These are phyloP conservation scores for Ostrea edulis DNA, from an alignment of 1,140 invertebrate species.

Conservation along the genomic window DNA sequence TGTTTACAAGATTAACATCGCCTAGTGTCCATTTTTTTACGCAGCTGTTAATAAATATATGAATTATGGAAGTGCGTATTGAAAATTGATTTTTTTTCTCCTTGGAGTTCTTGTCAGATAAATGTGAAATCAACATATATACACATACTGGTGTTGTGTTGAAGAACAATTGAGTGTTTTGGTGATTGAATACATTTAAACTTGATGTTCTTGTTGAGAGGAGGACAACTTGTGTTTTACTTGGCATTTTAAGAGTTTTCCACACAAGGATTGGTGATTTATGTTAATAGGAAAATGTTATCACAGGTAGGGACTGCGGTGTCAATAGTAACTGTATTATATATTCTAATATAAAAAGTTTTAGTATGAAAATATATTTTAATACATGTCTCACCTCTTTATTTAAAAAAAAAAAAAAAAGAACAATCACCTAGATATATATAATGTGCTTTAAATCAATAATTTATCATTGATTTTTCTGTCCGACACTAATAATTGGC, in stretches of 20 bases:
- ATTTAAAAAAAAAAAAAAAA: not conserved
- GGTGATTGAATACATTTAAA: slow-evolving; percentile 13
- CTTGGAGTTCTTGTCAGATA: slow-evolving; percentile 20
- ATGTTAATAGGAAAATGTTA: slow-evolving; percentile 11
- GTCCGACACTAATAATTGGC: not conserved
- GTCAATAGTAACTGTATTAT: not conserved
- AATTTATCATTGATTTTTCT: not conserved
- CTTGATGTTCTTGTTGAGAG: not conserved
- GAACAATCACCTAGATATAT: not conserved
- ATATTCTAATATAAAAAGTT: not conserved
- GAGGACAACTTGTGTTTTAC: not conserved
- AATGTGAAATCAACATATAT: not conserved
- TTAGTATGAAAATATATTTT: not conserved
- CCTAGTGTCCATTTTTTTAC: not conserved
- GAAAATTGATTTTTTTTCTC: not conserved
- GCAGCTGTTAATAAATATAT: not conserved
- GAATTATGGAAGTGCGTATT: not conserved
- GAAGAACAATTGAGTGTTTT: slow-evolving; percentile 25
- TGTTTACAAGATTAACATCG: not conserved
- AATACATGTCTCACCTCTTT: not conserved
- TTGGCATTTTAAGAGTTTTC: slow-evolving; percentile 17
- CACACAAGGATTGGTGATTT: not conserved
- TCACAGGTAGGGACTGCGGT: not conserved
- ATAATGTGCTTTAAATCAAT: slow-evolving; percentile 23
- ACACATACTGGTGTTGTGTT: not conserved